These are phyloP conservation scores for Aphelocoma californica DNA, from an alignment of 2,797 vertebrate genomes.

Conservation along the genomic window DNA sequence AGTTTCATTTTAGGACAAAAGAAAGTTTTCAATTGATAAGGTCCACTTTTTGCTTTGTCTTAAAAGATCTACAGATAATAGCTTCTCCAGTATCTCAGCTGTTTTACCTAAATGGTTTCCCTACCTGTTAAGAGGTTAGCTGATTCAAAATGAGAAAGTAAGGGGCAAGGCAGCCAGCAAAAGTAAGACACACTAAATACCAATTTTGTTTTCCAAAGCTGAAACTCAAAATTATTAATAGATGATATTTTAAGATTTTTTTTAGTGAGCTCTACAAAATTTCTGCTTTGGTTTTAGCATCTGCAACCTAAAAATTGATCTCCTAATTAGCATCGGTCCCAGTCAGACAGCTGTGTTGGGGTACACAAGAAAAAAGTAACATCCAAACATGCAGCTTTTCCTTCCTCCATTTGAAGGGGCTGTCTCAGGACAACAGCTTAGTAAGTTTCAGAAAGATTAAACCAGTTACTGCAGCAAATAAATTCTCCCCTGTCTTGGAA, in stretches of 20 bases:
- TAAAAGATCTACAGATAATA: neutral
- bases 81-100: neutral
- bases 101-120: neutral
- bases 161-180: neutral
- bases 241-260: neutral
- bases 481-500: neutral
- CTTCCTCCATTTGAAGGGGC: neutral
- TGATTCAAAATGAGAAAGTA: neutral
- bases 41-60: neutral
- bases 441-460: neutral
- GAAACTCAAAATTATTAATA: neutral
- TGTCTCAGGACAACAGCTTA: neutral
- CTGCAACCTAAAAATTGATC: conserved; percentile 40
- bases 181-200: neutral
- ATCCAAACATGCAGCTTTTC: conserved; percentile 10
- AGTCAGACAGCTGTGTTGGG: conserved; percentile 48
- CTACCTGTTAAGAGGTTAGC: neutral
- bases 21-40: neutral
- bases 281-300: conserved; percentile 41
- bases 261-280: neutral
- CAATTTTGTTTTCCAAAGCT: neutral
- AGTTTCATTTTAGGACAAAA: neutral
- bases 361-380: neutral
- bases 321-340: neutral
- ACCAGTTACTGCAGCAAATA: neutral